Percentiles rank a stretch among this genome's conserved stretches.
Evolutionary conservation across 2,113 vertebrate species (phyloP).

Genomic region (Paratilapia polleni): DNA sequence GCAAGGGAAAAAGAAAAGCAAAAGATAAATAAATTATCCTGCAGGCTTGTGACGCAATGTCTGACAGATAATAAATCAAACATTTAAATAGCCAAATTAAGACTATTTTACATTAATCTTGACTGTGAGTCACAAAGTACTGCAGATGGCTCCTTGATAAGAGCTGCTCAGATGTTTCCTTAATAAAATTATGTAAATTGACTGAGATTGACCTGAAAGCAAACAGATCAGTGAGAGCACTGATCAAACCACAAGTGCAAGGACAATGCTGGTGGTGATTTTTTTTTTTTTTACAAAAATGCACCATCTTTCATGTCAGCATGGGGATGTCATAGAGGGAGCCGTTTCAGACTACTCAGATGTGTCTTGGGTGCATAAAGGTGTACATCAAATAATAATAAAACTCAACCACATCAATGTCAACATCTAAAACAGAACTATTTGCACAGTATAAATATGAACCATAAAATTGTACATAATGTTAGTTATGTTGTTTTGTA

Average conservation of each 20-base stretch:
- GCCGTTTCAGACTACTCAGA: slow-evolving; percentile 19
- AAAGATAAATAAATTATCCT: background rate
- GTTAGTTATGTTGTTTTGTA: slow-evolving; percentile 57
- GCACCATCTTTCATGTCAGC: slow-evolving; percentile 21
- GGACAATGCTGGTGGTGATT: background rate
- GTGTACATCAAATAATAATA: background rate
- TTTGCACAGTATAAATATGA: slow-evolving; percentile 16
- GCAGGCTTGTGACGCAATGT: background rate
- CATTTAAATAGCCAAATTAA: slow-evolving; percentile 18
- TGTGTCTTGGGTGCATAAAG: background rate
- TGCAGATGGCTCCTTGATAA: slow-evolving; percentile 58
- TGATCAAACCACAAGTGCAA: slow-evolving; percentile 33
- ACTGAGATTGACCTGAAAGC: slow-evolving; percentile 42
- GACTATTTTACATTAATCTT: slow-evolving; percentile 33
- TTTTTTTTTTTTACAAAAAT: slow-evolving; percentile 27
- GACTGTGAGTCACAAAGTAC: slow-evolving; percentile 28
- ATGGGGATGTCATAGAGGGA: slow-evolving; percentile 9
- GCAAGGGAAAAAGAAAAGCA: background rate
- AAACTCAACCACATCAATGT: slow-evolving; percentile 9
- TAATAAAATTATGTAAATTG: slow-evolving; percentile 43
- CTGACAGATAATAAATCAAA: slow-evolving; percentile 20
- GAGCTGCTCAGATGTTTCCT: slow-evolving; percentile 42
- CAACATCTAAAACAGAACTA: slow-evolving; percentile 4
- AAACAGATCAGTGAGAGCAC: slow-evolving; percentile 36
- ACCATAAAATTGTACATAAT: slow-evolving; percentile 55